A percentile compares a stretch with the other conserved stretches of the same genome.
Conservation (phyloP, 2,888 invertebrate genomes). For the Ligdia adustata region DNA sequence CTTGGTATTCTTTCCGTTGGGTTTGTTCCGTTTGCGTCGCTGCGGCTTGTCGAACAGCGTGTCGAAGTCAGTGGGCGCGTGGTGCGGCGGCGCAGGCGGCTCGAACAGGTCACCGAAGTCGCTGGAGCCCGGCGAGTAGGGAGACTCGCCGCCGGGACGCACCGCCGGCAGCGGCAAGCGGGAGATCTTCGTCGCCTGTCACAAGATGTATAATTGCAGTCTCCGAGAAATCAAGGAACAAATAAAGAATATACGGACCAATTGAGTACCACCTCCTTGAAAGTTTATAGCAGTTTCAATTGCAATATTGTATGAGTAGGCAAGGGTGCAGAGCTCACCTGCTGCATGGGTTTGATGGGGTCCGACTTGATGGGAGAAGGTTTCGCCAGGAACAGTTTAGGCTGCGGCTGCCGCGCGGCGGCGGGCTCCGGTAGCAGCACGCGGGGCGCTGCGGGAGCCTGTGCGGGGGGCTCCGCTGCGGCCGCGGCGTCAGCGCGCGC, state of each 20-base stretch:
- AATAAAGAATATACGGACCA: no score
- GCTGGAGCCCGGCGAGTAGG: constrained; percentile 95
- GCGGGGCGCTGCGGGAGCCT: no score
- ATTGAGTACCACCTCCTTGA: no score
- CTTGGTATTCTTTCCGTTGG: constrained; percentile 67
- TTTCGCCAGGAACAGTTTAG: constrained; percentile 81
- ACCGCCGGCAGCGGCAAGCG: constrained; percentile 53
- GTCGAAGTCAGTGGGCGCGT: constrained; percentile 78
- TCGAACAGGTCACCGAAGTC: constrained; percentile 95
- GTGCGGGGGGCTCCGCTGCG: constrained; percentile 49
- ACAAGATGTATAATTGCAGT: no score
- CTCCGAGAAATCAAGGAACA: no score
- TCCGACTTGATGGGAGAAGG: constrained; percentile 83
- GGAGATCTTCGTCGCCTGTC: constrained; percentile 46
- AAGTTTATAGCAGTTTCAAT: no score
- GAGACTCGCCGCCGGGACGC: constrained; percentile 86
- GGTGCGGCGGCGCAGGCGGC: constrained; percentile 82
- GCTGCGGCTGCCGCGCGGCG: constrained; percentile 72
- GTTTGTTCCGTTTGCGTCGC: constrained; percentile 82
- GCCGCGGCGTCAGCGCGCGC: constrained; percentile 39
- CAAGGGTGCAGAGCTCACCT: no score
- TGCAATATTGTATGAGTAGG: no score
- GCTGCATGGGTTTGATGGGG: constrained; percentile 82
- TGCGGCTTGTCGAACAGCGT: constrained; percentile 86
- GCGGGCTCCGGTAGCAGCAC: constrained; percentile 61